Conservation (phyloP, 1,140 invertebrate species). For the Lordiphosa mommai region DNA sequence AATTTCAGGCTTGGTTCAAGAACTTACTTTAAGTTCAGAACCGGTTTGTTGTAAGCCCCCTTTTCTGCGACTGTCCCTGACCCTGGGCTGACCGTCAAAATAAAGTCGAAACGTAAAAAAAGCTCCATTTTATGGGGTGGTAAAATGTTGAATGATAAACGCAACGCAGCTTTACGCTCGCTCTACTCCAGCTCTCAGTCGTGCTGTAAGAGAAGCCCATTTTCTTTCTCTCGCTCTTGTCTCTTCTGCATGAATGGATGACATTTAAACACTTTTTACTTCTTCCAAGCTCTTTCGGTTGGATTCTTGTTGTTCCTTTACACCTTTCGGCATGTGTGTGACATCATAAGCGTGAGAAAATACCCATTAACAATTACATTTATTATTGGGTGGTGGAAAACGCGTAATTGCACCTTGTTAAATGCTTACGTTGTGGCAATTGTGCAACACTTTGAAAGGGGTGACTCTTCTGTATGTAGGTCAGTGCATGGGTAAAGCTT, state of each 20-base stretch:
- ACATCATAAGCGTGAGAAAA: slow-evolving; percentile 72
- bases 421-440: slow-evolving; percentile 25
- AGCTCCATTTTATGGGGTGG: slow-evolving; percentile 24
- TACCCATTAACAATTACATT: slow-evolving; percentile 24
- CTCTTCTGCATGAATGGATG: slow-evolving; percentile 28
- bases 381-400: slow-evolving; percentile 32
- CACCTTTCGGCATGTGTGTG: slow-evolving; percentile 31
- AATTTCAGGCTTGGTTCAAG: no score
- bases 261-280: slow-evolving; percentile 30
- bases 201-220: background rate
- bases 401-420: slow-evolving; percentile 10
- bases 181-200: background rate
- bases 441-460: slow-evolving; percentile 14
- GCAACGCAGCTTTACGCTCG: background rate
- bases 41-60: no score
- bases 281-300: slow-evolving; percentile 24
- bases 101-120: slow-evolving; percentile 11
- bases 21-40: no score
- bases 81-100: background rate
- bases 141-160: slow-evolving; percentile 18
- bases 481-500: slow-evolving; percentile 56
- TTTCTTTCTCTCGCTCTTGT: slow-evolving; percentile 1
- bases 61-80: no score
- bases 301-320: slow-evolving; percentile 23
- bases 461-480: slow-evolving; percentile 41